Conservation (phyloP, 2,888 invertebrate genomes). For the Lomographa bimaculata region DNA sequence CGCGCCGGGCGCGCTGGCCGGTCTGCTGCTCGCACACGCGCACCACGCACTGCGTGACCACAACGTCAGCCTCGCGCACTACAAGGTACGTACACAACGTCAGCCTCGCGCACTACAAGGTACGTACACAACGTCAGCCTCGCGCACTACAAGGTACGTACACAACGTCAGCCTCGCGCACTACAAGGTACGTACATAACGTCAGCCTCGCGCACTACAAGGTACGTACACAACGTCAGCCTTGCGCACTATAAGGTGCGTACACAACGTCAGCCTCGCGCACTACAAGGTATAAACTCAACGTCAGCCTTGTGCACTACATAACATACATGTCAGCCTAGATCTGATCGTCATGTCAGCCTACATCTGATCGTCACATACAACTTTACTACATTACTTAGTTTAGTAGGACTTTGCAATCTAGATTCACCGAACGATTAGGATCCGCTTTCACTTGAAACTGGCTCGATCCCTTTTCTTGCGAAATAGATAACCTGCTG, state of each 20-base stretch:
- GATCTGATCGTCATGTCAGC: too few relatives aligned
- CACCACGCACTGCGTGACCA: slow-evolving; percentile 51
- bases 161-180: slow-evolving; percentile 48
- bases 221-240: slow-evolving; percentile 19
- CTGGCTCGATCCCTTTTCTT: slow-evolving; percentile 16
- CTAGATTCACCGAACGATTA: too few relatives aligned
- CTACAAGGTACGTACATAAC: slow-evolving; percentile 42
- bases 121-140: slow-evolving; percentile 39
- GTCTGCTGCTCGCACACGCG: slow-evolving; percentile 64
- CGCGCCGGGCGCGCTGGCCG: slow-evolving; percentile 67
- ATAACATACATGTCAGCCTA: too few relatives aligned
- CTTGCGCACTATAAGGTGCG: slow-evolving; percentile 49
- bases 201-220: slow-evolving; percentile 10
- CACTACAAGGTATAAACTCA: slow-evolving; percentile 33
- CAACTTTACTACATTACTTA: too few relatives aligned
- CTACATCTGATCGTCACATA: too few relatives aligned
- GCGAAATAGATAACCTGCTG: too few relatives aligned
- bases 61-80: slow-evolving; percentile 37
- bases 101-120: slow-evolving; percentile 47
- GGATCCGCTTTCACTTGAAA: slow-evolving; percentile 25
- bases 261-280: slow-evolving; percentile 43
- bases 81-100: slow-evolving; percentile 42
- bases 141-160: slow-evolving; percentile 29
- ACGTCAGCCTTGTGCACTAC: slow-evolving; percentile 43
- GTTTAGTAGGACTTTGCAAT: too few relatives aligned